Conservation (phyloP, 2,797 vertebrate species). For the Poecilia picta region DNA sequence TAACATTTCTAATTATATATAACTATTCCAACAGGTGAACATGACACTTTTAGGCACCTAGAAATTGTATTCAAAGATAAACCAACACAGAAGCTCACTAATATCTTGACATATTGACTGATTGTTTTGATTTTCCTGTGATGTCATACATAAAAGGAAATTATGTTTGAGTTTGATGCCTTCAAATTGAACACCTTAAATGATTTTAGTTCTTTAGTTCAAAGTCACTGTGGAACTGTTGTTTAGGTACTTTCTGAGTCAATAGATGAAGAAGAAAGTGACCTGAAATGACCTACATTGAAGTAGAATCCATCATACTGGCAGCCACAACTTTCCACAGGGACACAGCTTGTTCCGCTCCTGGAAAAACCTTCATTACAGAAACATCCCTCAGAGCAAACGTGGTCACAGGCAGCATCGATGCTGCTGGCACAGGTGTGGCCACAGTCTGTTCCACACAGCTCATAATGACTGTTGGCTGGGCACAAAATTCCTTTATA, state of each 20-base stretch:
- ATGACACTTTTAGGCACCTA: no score
- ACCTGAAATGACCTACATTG: conserved; percentile 44
- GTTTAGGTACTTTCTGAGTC: background rate
- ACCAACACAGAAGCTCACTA: no score
- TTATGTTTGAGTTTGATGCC: no score
- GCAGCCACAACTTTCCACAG: conserved; percentile 70
- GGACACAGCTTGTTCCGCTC: conserved; percentile 68
- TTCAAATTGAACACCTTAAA: no score
- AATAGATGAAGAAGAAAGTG: background rate
- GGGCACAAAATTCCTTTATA: conserved; percentile 61
- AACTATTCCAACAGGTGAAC: no score
- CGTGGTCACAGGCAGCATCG: conserved; percentile 57
- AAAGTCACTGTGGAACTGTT: background rate
- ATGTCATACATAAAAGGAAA: no score
- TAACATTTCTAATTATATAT: no score
- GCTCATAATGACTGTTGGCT: conserved; percentile 76
- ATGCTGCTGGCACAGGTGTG: conserved; percentile 62
- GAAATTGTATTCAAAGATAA: no score
- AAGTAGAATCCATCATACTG: conserved; percentile 70
- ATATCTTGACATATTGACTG: no score
- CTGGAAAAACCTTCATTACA: conserved; percentile 67
- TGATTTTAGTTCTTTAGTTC: no score
- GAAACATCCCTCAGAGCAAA: conserved; percentile 78
- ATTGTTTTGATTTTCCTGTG: no score
- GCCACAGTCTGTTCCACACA: conserved; percentile 76